phyloP scores from a whole-genome alignment of 2,113 vertebrate species.

The Acrocephalus kingi region DNA sequence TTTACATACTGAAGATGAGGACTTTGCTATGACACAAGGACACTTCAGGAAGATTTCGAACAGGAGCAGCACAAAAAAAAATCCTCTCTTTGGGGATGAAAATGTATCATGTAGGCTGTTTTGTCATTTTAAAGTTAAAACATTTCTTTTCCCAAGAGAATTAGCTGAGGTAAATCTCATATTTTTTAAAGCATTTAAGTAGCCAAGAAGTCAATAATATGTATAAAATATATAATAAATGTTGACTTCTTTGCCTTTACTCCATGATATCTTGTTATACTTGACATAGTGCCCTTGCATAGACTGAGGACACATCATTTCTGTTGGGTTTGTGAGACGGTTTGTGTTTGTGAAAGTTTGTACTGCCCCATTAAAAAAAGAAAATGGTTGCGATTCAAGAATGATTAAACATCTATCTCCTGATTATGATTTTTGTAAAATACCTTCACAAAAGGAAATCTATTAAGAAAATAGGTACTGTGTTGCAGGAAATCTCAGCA shows the following conservation, averaged over 20 bases:
- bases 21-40: not conserved
- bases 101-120: not conserved
- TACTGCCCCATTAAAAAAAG: not conserved
- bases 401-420: not conserved
- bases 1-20: not conserved
- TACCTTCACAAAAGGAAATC: not conserved
- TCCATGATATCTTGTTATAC: not conserved
- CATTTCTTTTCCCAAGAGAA: not conserved
- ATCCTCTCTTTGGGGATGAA: not conserved
- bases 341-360: not conserved
- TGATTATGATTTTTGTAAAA: not conserved
- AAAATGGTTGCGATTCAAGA: not conserved
- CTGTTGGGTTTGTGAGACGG: not conserved
- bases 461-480: not conserved
- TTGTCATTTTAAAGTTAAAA: constrained; percentile 27
- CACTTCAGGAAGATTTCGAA: not conserved
- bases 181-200: not conserved
- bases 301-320: not conserved
- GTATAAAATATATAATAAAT: constrained; percentile 2
- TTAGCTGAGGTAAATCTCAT: not conserved
- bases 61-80: not conserved
- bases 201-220: constrained; percentile 18
- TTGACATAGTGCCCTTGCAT: not conserved
- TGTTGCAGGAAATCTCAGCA: not conserved
- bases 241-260: not conserved